These are phyloP conservation scores for Oryctolagus cuniculus DNA, from an alignment of 2,113 vertebrate species.

Conservation along the genomic window DNA sequence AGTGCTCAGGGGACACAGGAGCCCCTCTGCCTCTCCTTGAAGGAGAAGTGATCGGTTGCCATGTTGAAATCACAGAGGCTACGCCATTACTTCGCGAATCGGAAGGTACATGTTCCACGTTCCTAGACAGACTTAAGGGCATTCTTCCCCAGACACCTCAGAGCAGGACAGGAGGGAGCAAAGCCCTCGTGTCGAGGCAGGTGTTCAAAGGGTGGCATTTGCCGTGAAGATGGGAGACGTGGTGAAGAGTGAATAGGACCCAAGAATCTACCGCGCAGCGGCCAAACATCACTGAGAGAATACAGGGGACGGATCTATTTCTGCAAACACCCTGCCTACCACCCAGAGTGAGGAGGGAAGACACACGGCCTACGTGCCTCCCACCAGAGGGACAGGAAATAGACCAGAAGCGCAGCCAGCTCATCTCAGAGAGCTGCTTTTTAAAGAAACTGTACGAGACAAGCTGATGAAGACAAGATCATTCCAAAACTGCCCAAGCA, in stretches of 20 bases:
- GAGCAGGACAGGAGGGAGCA: not conserved
- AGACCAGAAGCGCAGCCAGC: not conserved
- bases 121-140: not conserved
- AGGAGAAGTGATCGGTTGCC: not conserved
- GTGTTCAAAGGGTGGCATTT: accelerated
- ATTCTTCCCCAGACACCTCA: not conserved
- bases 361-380: not conserved
- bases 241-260: not conserved
- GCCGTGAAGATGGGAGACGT: not conserved
- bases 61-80: not conserved
- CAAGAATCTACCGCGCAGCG: not conserved
- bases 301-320: not conserved
- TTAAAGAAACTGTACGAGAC: conserved; percentile 1
- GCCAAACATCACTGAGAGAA: not conserved
- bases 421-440: not conserved
- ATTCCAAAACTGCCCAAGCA: not conserved
- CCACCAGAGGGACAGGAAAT: not conserved
- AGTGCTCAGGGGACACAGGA: not conserved
- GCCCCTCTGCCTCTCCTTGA: too few relatives aligned
- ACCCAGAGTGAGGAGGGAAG: not conserved
- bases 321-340: not conserved
- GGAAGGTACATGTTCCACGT: not conserved
- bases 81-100: not conserved
- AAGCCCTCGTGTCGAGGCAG: not conserved
- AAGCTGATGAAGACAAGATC: not conserved